These are phyloP conservation scores for Aporophyla lueneburgensis DNA, from an alignment of 2,888 invertebrate species.

Conservation along the genomic window DNA sequence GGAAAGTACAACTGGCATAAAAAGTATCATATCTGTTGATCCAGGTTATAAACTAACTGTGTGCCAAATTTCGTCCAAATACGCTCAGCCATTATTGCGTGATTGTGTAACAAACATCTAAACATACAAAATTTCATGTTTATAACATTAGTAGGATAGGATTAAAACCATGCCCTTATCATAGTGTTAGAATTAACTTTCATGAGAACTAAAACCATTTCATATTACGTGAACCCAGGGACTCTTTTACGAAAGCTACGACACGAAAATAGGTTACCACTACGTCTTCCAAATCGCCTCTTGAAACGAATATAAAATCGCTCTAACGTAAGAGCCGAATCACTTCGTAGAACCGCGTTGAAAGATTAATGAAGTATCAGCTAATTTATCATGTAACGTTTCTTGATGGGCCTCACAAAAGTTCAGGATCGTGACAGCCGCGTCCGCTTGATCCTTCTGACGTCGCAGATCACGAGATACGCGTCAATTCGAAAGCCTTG, in stretches of 20 bases:
- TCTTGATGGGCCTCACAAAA: slow-evolving; percentile 64
- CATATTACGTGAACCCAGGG: background rate
- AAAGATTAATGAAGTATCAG: slow-evolving; percentile 68
- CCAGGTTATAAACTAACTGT: too few species aligned
- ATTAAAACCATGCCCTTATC: background rate
- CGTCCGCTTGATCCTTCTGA: slow-evolving; percentile 41
- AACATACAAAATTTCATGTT: too few species aligned
- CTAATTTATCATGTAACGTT: slow-evolving; percentile 72
- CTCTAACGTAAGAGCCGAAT: slow-evolving; percentile 20
- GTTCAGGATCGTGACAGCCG: slow-evolving; percentile 56
- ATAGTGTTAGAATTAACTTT: background rate
- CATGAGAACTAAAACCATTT: background rate
- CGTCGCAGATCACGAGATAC: slow-evolving; percentile 44
- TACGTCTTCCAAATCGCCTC: background rate
- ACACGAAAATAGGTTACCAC: background rate
- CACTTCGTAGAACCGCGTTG: slow-evolving; percentile 32
- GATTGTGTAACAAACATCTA: too few species aligned
- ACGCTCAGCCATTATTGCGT: too few species aligned
- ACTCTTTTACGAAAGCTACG: background rate
- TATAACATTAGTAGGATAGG: too few species aligned
- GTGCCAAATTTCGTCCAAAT: too few species aligned
- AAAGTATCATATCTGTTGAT: too few species aligned
- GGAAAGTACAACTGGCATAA: too few species aligned
- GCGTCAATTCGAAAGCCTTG: slow-evolving; percentile 3
- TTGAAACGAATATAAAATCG: slow-evolving; percentile 30